Evolutionary conservation across 2,797 vertebrate genomes (phyloP).

Genomic region (Tenualosa thibaudeaui): DNA sequence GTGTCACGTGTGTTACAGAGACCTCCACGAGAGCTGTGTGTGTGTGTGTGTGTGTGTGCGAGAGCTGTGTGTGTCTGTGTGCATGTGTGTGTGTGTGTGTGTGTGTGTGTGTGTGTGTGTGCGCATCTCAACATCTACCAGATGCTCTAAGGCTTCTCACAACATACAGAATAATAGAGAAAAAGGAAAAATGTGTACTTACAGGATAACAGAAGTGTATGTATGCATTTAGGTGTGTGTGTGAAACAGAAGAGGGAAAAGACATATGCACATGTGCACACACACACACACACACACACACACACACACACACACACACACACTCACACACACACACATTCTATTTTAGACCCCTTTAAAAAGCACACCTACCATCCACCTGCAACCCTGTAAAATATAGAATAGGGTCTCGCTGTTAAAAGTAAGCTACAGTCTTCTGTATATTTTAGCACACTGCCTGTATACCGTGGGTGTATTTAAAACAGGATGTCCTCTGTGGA

Average conservation of each 20-base stretch:
- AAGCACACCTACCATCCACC: conserved; percentile 12
- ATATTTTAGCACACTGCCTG: neutral
- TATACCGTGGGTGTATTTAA: neutral
- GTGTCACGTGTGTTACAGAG: neutral
- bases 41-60: no score
- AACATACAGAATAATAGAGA: neutral
- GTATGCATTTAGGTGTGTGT: neutral
- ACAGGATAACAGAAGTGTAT: neutral
- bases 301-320: conserved; percentile 29
- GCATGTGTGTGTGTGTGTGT: no score
- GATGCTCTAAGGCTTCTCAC: neutral
- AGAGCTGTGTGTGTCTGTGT: neutral
- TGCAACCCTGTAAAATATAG: conserved; percentile 1
- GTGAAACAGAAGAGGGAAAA: neutral
- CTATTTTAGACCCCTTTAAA: neutral
- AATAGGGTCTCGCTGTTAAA: neutral
- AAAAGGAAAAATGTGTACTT: neutral
- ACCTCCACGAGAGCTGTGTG: conserved; percentile 1
- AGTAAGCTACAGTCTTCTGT: neutral
- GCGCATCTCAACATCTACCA: neutral
- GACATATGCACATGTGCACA: neutral
- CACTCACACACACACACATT: conserved; percentile 24
- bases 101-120: no score
- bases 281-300: conserved; percentile 30
- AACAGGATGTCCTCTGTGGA: neutral